These are phyloP conservation scores for Bradysia coprophila DNA, from an alignment of 1,140 invertebrate genomes.

Conservation along the genomic window DNA sequence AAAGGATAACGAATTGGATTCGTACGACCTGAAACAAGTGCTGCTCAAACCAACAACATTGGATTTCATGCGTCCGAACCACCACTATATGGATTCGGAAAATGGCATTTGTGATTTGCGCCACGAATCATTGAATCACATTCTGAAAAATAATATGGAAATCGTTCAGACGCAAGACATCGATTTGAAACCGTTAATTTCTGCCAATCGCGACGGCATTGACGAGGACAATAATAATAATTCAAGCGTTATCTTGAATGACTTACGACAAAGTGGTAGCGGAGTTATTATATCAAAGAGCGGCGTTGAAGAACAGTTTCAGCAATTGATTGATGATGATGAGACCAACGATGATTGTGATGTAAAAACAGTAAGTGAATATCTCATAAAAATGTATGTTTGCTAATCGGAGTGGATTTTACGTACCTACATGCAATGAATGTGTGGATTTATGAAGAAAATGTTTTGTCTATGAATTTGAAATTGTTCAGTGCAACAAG, in stretches of 20 bases:
- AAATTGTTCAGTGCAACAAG: too few species aligned
- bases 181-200: neutral
- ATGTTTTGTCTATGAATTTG: too few species aligned
- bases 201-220: neutral
- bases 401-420: too few species aligned
- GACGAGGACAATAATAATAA: neutral
- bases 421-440: too few species aligned
- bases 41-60: neutral
- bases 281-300: neutral
- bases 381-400: too few species aligned
- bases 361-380: neutral
- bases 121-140: neutral
- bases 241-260: neutral
- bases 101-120: neutral
- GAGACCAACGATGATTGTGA: neutral
- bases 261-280: neutral
- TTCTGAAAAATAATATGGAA: constrained; percentile 1
- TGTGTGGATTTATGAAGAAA: too few species aligned
- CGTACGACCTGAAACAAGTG: neutral
- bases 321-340: neutral
- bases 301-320: neutral
- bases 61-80: neutral
- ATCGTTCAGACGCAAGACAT: neutral
- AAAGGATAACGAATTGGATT: neutral
- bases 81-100: neutral